phyloP scores from a whole-genome alignment of 2,888 invertebrate genomes.

The Agrypnus murinus region DNA sequence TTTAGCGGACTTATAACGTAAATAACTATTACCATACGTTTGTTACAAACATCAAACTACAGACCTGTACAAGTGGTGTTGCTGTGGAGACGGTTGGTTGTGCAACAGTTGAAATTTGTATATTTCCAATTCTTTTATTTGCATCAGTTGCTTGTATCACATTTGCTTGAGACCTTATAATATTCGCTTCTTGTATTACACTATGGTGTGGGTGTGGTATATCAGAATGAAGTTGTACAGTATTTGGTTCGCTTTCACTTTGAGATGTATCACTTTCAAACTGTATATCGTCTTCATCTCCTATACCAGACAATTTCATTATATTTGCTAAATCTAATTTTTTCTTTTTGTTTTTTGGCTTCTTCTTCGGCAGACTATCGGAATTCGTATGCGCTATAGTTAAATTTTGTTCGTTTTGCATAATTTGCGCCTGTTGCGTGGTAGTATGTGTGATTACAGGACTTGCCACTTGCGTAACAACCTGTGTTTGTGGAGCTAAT shows the following conservation, averaged over 20 bases:
- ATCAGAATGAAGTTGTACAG: conserved; percentile 65
- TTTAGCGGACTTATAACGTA: too few relatives aligned
- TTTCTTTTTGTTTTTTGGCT: conserved; percentile 73
- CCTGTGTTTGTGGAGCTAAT: conserved; percentile 44
- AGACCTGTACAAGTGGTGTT: conserved; percentile 67
- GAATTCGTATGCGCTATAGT: conserved; percentile 32
- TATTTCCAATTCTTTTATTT: conserved; percentile 67
- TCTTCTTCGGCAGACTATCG: conserved; percentile 72
- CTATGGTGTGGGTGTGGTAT: conserved; percentile 57
- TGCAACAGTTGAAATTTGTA: conserved; percentile 67
- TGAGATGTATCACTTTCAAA: conserved; percentile 70
- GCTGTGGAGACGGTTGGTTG: conserved; percentile 68
- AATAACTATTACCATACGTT: conserved; percentile 1
- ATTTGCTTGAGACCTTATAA: conserved; percentile 54
- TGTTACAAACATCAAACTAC: too few relatives aligned
- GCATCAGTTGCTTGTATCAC: conserved; percentile 56
- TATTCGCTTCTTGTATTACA: conserved; percentile 44
- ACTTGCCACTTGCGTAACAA: conserved; percentile 50
- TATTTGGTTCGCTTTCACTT: conserved; percentile 68
- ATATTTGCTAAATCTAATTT: conserved; percentile 82
- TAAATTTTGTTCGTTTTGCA: conserved; percentile 54
- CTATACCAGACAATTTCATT: conserved; percentile 80
- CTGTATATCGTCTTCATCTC: conserved; percentile 79
- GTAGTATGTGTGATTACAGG: conserved; percentile 46
- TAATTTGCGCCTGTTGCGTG: conserved; percentile 66